Conservation (phyloP, 2,888 invertebrate species). For the Morpho deidamia region DNA sequence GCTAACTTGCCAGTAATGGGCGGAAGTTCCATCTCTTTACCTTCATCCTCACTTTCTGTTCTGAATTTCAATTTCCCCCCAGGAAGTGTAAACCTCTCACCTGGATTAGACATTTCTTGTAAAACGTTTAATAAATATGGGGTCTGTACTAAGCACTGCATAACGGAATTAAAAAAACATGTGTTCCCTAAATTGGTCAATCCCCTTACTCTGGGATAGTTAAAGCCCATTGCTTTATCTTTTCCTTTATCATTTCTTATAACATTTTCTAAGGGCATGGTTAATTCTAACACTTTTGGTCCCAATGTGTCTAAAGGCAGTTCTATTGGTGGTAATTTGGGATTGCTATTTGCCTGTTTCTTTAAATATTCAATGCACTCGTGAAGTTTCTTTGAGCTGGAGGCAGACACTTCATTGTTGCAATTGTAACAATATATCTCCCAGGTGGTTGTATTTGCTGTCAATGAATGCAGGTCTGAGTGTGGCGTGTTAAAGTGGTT, state of each 20-base stretch:
- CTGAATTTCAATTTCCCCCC: slow-evolving; percentile 82
- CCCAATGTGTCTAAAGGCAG: slow-evolving; percentile 26
- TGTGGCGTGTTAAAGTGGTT: slow-evolving; percentile 86
- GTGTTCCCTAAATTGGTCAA: slow-evolving; percentile 96
- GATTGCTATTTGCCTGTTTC: slow-evolving; percentile 65
- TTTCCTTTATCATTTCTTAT: slow-evolving; percentile 55
- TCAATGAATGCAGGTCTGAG: slow-evolving; percentile 86
- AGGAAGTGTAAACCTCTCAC: slow-evolving; percentile 84
- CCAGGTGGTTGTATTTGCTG: slow-evolving; percentile 84
- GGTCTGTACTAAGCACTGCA: slow-evolving; percentile 94
- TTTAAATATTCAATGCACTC: slow-evolving; percentile 87
- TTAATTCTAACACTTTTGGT: slow-evolving; percentile 34
- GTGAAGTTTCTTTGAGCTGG: slow-evolving; percentile 81
- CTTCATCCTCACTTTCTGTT: slow-evolving; percentile 52
- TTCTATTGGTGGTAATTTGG: slow-evolving; percentile 57
- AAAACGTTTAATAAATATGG: slow-evolving; percentile 86
- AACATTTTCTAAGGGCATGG: slow-evolving; percentile 37
- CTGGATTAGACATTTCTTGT: slow-evolving; percentile 82
- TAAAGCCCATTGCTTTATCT: slow-evolving; percentile 50
- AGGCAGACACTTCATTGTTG: slow-evolving; percentile 81
- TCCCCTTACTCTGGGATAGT: slow-evolving; percentile 83
- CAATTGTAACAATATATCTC: slow-evolving; percentile 89
- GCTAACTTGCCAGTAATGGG: slow-evolving; percentile 82
- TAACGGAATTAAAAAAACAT: slow-evolving; percentile 97
- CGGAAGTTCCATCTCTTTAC: slow-evolving; percentile 77